Base-by-base conservation (phyloP, 2,888 invertebrate species). In the Gonocerus acuteangulatus region DNA sequence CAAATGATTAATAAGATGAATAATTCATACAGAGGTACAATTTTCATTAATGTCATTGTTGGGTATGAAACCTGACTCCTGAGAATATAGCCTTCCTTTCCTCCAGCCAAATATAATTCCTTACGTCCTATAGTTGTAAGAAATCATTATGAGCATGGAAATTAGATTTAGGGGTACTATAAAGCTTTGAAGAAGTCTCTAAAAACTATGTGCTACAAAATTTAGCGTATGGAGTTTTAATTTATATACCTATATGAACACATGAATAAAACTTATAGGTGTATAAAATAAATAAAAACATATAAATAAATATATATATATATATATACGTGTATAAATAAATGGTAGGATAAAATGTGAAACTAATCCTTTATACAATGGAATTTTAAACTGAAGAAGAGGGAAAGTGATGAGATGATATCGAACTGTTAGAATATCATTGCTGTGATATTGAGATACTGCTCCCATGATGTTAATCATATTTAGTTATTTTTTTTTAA, bases 91-190 rank as follows among this genome's bases (percentile, higher is more conserved):
- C 39, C 39, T 39, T 39, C 39, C 39, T 39, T 13, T 9, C 39
- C 39, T 39, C 39, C 39, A 39, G 39, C 39, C 39, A 39, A 39
- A 9, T n/a, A n/a, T n/a, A 39, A 39, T 39, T 39, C 39, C 39
- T 39, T 39, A 39, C 39, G 39, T 39, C 39, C 39, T 39, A 11
- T 39, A 39, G 39, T 51, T 2, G 36, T 11, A 19, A 51, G 51
- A 51, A 51, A 51, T 51, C 51, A 36, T 51, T 51, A 51, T 51
- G 51, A 51, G 51, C 51, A 36, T 51, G n/a, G 4, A 34, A 19
- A 34, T 51, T 51, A 51, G 51, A 21, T 51, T 11, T 51, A 51
- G 51, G 36, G 15, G 34, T 34, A 51, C 18, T 36, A 27, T 51
- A 51, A 39, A 19, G 51, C 51, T 51, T 51, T 32, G 51, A 51